phyloP scores from a whole-genome alignment of 1,140 invertebrate genomes.

The Drosophila cardini region DNA sequence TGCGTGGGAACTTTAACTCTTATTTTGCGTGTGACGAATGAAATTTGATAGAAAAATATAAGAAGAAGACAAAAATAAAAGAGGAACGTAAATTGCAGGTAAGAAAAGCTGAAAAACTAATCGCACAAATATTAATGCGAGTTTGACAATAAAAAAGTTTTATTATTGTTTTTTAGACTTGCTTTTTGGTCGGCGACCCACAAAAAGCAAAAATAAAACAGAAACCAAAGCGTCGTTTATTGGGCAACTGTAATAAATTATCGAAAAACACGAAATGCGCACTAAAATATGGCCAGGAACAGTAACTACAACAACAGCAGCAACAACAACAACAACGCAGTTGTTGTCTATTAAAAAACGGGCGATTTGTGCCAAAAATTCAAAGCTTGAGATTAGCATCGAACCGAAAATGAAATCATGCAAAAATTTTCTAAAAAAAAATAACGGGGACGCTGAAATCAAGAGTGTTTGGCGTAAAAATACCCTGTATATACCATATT shows the following conservation, averaged over 20 bases:
- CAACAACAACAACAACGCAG: slow-evolving; percentile 49
- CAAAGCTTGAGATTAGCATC: slow-evolving; percentile 74
- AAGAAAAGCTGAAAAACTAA: slow-evolving; percentile 71
- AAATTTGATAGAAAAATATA: slow-evolving; percentile 33
- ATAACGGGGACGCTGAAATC: background rate
- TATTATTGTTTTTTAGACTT: slow-evolving; percentile 28
- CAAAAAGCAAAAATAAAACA: slow-evolving; percentile 35
- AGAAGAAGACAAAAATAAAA: slow-evolving; percentile 36
- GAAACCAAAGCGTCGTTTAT: slow-evolving; percentile 56
- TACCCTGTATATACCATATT: too few relatives aligned
- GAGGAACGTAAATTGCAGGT: slow-evolving; percentile 45
- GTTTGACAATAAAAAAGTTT: slow-evolving; percentile 73
- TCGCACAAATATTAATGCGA: slow-evolving; percentile 65
- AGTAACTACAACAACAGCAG: slow-evolving; percentile 31
- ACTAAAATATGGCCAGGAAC: slow-evolving; percentile 59
- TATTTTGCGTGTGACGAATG: slow-evolving; percentile 66
- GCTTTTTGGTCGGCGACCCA: slow-evolving; percentile 34
- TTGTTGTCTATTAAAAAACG: slow-evolving; percentile 73
- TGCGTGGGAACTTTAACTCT: slow-evolving; percentile 70
- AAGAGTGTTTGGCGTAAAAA: background rate
- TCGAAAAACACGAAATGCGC: slow-evolving; percentile 79
- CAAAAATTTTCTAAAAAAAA: slow-evolving; percentile 43
- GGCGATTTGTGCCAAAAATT: slow-evolving; percentile 60
- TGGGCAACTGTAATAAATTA: slow-evolving; percentile 83
- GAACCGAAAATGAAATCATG: slow-evolving; percentile 58